Percentiles rank a stretch among this genome's conserved stretches.
Conservation (phyloP, 1,140 invertebrate genomes). For the Heliconius nattereri region DNA sequence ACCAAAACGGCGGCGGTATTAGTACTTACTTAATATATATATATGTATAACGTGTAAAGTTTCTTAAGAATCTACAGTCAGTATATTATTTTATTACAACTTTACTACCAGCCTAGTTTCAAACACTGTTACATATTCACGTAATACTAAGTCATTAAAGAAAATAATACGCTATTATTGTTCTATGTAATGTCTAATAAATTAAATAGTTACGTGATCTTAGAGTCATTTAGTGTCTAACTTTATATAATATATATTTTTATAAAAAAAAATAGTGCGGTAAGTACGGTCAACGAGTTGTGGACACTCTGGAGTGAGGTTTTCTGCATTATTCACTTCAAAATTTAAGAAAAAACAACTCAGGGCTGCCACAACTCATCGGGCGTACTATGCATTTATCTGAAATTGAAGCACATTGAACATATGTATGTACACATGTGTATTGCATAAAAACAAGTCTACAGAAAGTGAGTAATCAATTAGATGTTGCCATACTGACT, state of each 20-base stretch:
- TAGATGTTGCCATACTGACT: slow-evolving; percentile 46
- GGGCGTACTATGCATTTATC: not conserved
- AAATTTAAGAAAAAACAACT: too few species aligned
- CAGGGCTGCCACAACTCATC: too few species aligned
- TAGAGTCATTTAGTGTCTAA: not conserved
- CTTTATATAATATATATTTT: not conserved
- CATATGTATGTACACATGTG: slow-evolving; percentile 21
- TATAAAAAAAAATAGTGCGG: too few species aligned
- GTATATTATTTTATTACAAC: not conserved
- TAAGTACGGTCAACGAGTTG: too few species aligned
- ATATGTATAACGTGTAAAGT: too few species aligned
- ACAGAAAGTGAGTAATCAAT: slow-evolving; percentile 65
- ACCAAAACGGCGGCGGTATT: too few species aligned
- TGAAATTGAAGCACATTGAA: not conserved
- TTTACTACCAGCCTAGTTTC: slow-evolving; percentile 5
- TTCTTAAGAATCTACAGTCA: not conserved
- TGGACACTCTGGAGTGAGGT: too few species aligned
- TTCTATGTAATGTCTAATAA: not conserved
- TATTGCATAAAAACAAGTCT: slow-evolving; percentile 46
- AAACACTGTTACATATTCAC: not conserved
- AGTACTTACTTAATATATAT: too few species aligned
- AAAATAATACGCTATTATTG: not conserved
- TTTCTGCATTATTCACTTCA: too few species aligned
- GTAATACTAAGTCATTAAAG: not conserved
- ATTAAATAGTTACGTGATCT: slow-evolving; percentile 9